These are phyloP conservation scores for Blennius ocellaris DNA, from an alignment of 2,113 vertebrate genomes.

Conservation along the genomic window DNA sequence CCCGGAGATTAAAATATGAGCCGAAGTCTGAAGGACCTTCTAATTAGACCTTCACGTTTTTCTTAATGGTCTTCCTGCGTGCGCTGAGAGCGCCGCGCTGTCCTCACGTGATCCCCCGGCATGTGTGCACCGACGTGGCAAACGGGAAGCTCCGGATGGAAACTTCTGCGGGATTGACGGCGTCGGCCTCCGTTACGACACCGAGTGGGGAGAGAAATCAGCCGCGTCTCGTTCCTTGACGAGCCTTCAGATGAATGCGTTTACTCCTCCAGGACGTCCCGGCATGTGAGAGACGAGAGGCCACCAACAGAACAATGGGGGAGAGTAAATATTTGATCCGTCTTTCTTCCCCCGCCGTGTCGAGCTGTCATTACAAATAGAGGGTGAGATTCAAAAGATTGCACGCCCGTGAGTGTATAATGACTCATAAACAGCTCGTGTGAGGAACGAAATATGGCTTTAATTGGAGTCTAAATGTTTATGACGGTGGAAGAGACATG, in stretches of 20 bases:
- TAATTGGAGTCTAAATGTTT: conserved; percentile 80
- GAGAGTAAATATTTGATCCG: conserved; percentile 82
- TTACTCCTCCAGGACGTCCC: conserved; percentile 58
- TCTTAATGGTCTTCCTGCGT: conserved; percentile 39
- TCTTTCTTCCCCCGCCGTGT: conserved; percentile 75
- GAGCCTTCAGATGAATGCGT: conserved; percentile 64
- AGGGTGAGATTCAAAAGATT: conserved; percentile 60
- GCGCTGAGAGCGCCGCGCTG: conserved; percentile 16
- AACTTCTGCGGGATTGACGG: background rate
- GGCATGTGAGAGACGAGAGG: conserved; percentile 58
- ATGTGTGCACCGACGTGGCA: conserved; percentile 35
- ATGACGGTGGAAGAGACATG: conserved; percentile 55
- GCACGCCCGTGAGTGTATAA: conserved; percentile 46
- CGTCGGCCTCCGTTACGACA: conserved; percentile 31
- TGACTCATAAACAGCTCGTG: conserved; percentile 67
- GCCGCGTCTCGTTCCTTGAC: conserved; percentile 66
- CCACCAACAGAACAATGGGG: conserved; percentile 76
- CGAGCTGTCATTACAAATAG: conserved; percentile 76
- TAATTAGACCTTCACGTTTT: conserved; percentile 54
- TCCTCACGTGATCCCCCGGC: conserved; percentile 27
- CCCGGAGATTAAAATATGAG: conserved; percentile 26
- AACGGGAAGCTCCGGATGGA: conserved; percentile 6
- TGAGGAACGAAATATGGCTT: conserved; percentile 76
- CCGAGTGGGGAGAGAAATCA: conserved; percentile 21
- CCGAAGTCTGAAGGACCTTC: too few species aligned